These are phyloP conservation scores for Erpobdella octoculata DNA, from an alignment of 2,888 invertebrate species.

Conservation along the genomic window DNA sequence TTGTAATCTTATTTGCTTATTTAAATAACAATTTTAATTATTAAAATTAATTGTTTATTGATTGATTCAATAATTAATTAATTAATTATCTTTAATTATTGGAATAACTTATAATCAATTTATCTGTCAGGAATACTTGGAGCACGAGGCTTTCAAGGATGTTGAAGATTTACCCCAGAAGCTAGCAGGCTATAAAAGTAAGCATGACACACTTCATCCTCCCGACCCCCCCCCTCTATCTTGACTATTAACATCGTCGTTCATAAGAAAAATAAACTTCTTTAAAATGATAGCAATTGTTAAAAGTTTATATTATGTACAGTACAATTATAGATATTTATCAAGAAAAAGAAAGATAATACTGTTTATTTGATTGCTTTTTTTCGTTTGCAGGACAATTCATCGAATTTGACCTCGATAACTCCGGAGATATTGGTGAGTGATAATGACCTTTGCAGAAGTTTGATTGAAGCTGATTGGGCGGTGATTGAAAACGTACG, in stretches of 20 bases:
- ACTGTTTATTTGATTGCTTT: background rate
- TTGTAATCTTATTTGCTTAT: background rate
- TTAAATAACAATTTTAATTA: no score
- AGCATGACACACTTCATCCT: background rate
- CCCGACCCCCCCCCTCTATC: no score
- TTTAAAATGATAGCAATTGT: background rate
- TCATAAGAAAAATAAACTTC: no score
- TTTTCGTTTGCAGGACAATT: slow-evolving; percentile 43
- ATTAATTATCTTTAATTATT: no score
- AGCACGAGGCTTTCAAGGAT: slow-evolving; percentile 33
- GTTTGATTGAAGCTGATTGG: no score
- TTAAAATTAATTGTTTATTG: no score
- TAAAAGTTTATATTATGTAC: background rate
- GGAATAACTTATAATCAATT: no score
- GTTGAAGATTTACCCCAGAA: slow-evolving; percentile 36
- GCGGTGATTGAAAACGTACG: no score
- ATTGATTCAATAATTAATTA: no score
- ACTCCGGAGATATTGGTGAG: slow-evolving; percentile 46
- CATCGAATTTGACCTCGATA: slow-evolving; percentile 45
- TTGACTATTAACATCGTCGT: no score
- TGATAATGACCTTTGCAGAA: no score
- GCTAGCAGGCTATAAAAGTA: slow-evolving; percentile 35
- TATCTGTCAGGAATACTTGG: slow-evolving; percentile 32
- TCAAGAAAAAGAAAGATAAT: background rate
- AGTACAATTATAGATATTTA: background rate